Percentiles rank a stretch among this genome's conserved stretches.
Evolutionary conservation across 2,113 vertebrate species (phyloP).

Genomic region (Pteropus alecto): DNA sequence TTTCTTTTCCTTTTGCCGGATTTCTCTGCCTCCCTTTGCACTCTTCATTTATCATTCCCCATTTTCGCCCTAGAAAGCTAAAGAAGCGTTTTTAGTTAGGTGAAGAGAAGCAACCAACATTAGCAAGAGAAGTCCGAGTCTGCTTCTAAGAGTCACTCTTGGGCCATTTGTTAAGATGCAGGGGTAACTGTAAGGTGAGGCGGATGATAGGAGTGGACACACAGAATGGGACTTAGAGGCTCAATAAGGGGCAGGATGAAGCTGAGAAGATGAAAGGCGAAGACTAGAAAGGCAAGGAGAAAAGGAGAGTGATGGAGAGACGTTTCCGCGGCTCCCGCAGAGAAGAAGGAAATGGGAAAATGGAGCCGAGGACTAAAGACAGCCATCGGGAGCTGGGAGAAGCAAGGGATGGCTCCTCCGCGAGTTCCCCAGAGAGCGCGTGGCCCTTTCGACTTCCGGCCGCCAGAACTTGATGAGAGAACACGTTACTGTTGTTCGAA

Average conservation of each 20-base stretch:
- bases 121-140: neutral
- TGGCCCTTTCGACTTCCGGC: neutral
- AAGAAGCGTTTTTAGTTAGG: neutral
- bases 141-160: neutral
- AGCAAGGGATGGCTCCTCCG: neutral
- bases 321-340: fast-evolving
- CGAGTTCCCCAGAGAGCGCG: fast-evolving
- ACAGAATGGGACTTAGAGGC: neutral
- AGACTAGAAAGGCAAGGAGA: neutral
- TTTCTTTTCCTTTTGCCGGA: neutral
- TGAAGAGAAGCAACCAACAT: neutral
- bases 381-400: neutral
- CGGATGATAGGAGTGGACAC: neutral
- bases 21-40: neutral
- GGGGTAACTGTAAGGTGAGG: neutral
- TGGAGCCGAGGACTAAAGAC: fast-evolving
- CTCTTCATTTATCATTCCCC: neutral
- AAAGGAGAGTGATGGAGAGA: neutral
- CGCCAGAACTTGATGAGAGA: neutral
- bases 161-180: neutral
- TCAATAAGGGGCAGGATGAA: neutral
- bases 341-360: neutral
- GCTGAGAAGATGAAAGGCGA: neutral
- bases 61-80: neutral
- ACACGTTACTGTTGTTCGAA: neutral